Conservation (phyloP, 2,113 vertebrate genomes). For the Heliornis fulica region DNA sequence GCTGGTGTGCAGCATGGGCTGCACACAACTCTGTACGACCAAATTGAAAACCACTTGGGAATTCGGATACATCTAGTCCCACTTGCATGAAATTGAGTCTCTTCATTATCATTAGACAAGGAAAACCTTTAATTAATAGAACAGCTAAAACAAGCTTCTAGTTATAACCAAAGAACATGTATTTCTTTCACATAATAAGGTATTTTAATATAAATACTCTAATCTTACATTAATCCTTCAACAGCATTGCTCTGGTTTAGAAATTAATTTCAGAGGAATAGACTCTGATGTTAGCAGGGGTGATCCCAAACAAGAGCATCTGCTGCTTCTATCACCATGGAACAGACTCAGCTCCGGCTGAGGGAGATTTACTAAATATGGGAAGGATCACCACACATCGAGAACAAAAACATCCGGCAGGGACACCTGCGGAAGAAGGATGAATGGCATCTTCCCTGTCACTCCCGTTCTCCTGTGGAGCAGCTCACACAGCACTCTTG, state of each 20-base stretch:
- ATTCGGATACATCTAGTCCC: background rate
- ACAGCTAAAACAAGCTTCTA: background rate
- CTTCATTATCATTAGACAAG: conserved; percentile 16
- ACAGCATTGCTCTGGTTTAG: background rate
- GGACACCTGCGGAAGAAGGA: background rate
- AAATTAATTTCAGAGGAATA: conserved; percentile 14
- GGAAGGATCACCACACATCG: background rate
- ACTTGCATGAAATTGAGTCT: background rate
- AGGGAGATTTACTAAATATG: background rate
- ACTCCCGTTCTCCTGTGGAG: background rate
- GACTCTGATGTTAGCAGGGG: background rate
- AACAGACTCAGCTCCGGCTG: background rate
- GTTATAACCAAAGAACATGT: background rate
- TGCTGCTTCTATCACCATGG: background rate
- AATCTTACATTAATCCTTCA: conserved; percentile 54
- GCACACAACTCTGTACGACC: background rate
- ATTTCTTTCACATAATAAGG: conserved; percentile 4
- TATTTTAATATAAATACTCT: conserved; percentile 13
- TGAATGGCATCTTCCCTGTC: background rate
- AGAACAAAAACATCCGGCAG: conserved; percentile 16
- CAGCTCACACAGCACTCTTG: background rate
- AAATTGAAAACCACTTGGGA: background rate
- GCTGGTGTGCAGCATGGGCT: accelerated
- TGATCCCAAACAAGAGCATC: background rate
- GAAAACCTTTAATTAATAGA: conserved; percentile 24